Evolutionary conservation across 1,140 invertebrate species (phyloP).

Genomic region (Bicyclus anynana): DNA sequence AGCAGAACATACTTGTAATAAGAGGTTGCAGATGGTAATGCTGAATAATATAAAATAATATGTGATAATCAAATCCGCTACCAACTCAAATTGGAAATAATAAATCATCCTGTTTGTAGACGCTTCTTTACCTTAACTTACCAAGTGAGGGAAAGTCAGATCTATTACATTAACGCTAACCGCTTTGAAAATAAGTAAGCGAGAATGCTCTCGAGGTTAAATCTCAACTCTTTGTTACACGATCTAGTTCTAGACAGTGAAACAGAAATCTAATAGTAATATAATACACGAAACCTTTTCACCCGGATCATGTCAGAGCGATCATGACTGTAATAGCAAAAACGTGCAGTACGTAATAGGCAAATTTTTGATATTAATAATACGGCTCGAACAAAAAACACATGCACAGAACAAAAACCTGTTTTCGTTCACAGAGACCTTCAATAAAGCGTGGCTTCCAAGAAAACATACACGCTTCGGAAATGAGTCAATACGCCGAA

Average conservation of each 20-base stretch:
- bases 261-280: neutral
- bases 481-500: conserved; percentile 23
- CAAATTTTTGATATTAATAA: neutral
- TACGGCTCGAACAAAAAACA: conserved; percentile 10
- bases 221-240: neutral
- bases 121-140: neutral
- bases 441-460: conserved; percentile 23
- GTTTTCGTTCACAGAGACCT: conserved; percentile 21
- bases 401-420: conserved; percentile 16
- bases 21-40: too few species aligned
- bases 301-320: conserved; percentile 6
- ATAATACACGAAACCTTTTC: neutral
- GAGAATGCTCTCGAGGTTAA: neutral
- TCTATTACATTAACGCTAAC: neutral
- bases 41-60: too few species aligned
- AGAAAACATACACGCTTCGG: conserved; percentile 19
- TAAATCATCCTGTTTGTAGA: neutral
- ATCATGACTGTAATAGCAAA: neutral
- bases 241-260: neutral
- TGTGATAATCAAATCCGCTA: neutral
- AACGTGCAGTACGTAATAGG: neutral
- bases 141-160: neutral
- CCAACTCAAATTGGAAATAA: neutral
- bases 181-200: neutral
- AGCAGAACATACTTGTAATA: too few species aligned